These are phyloP conservation scores for Xiphophorus hellerii DNA, from an alignment of 2,113 vertebrate species.

Conservation along the genomic window DNA sequence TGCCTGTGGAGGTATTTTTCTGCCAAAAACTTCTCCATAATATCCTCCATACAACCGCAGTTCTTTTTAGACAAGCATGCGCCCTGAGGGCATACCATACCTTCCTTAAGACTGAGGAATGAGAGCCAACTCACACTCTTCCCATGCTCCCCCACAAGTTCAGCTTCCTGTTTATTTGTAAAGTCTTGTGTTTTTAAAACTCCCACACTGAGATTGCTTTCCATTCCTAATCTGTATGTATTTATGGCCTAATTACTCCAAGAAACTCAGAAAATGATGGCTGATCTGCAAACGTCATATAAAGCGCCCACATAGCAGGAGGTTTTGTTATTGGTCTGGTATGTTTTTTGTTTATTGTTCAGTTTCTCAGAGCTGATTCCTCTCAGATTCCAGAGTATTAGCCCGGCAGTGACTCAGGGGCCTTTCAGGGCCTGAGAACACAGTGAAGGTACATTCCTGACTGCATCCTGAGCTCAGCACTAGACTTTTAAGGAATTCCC, in stretches of 20 bases:
- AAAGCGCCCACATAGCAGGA: conserved; percentile 24
- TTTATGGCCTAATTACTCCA: conserved; percentile 6
- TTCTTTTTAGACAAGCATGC: conserved; percentile 26
- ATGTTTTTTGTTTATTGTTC: conserved; percentile 56
- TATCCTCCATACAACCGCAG: conserved; percentile 32
- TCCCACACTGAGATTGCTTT: conserved; percentile 43
- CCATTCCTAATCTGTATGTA: conserved; percentile 4
- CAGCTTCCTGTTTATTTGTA: conserved; percentile 72
- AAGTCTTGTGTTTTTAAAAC: conserved; percentile 50
- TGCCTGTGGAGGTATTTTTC: too few species aligned
- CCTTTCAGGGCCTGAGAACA: conserved; percentile 58
- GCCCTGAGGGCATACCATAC: conserved; percentile 47
- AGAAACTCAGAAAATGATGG: conserved; percentile 19
- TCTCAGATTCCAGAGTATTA: conserved; percentile 30
- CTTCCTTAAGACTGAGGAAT: conserved; percentile 46
- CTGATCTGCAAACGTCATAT: not conserved
- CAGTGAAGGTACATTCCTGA: conserved; percentile 43
- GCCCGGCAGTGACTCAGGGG: conserved; percentile 50
- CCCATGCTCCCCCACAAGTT: conserved; percentile 60
- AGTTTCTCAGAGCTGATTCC: conserved; percentile 31
- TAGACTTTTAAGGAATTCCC: conserved; percentile 30
- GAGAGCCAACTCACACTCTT: conserved; percentile 49
- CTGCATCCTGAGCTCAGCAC: conserved; percentile 12
- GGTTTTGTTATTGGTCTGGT: conserved; percentile 12
- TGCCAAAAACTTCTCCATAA: too few species aligned